Evolutionary conservation across 2,888 invertebrate genomes (phyloP), one percentile per base, ranked within the genome.

Genomic region (Amblyjoppa proteus): DNA sequence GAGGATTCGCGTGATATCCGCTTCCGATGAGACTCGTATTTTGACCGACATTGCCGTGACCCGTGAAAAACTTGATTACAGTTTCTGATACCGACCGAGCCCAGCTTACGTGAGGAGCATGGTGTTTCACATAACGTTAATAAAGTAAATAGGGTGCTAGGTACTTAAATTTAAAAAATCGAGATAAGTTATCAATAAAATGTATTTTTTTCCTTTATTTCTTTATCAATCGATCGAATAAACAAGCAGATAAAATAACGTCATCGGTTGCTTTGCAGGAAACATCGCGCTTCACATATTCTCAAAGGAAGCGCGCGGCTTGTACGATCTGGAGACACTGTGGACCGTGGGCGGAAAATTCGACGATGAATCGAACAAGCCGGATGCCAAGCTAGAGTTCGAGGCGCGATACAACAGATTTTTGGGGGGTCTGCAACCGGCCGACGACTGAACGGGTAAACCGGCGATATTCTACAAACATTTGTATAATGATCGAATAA

Each of bases 271-370:
- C 1, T 25, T 53, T 53, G 3, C 94, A 98, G 98, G 98, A 86
- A 99, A 99, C 92, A 98, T 99, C 90, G 97, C 97, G 4, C 94
- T 99, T 49, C 99, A 99, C 91, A 96, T 99, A 88, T 98, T 99
- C 94, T 96, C 97, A 45, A 95, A 95, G 13, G 95, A 96, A 88
- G 95, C 96, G 1, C 95, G 99, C 89, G 94, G 95, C 87, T 92
- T 95, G 6, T 99, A 98, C 93, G 98, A 99, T 94, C 95, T 99
- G 87, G 99, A 99, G 94, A 97, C 97, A 0, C 94, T 99, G 51
- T 99, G 99, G 99, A 95, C 97, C 56, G 96, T 98, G 25, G 99
- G 99, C 1, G 94, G 96, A 0, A 95, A 97, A 91, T 97, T 95
- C 95, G 99, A 99, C 94, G 95, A 96, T 64, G 95, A 96, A 92